phyloP scores from a whole-genome alignment of 2,797 vertebrate species.

The Jordanella pulchra region DNA sequence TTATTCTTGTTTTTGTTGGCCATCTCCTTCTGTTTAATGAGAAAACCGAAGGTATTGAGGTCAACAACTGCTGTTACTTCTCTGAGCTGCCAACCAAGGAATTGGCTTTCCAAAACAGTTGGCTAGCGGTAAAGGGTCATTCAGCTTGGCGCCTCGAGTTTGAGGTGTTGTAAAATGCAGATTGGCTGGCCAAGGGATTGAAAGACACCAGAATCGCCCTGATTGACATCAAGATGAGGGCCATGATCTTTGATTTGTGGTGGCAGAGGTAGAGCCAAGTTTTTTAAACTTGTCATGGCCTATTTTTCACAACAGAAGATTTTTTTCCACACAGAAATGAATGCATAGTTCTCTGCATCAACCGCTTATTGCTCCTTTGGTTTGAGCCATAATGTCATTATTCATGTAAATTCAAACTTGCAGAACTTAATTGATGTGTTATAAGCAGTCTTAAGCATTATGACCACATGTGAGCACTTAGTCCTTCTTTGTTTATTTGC shows the following conservation, averaged over 20 bases:
- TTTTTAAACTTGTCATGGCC: background rate
- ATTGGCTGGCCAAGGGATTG: background rate
- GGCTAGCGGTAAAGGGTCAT: background rate
- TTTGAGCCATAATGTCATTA: background rate
- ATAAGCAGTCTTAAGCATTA: background rate
- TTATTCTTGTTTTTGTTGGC: background rate
- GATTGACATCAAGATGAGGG: background rate
- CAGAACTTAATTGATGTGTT: background rate
- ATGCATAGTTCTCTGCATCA: background rate
- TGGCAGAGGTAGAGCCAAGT: background rate
- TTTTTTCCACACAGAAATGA: background rate
- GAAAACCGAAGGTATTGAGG: background rate
- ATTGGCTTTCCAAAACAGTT: background rate
- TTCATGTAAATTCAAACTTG: background rate
- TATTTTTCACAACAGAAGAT: background rate
- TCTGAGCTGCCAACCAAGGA: background rate
- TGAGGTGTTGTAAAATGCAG: background rate
- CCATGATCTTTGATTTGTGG: background rate
- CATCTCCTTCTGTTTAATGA: background rate
- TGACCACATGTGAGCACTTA: background rate
- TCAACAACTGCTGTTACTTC: background rate
- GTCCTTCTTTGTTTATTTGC: background rate
- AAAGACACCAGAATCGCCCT: background rate
- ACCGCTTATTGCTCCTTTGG: background rate
- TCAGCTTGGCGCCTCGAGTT: background rate